phyloP scores from a whole-genome alignment of 1,140 invertebrate genomes.

The Pomacea maculata region DNA sequence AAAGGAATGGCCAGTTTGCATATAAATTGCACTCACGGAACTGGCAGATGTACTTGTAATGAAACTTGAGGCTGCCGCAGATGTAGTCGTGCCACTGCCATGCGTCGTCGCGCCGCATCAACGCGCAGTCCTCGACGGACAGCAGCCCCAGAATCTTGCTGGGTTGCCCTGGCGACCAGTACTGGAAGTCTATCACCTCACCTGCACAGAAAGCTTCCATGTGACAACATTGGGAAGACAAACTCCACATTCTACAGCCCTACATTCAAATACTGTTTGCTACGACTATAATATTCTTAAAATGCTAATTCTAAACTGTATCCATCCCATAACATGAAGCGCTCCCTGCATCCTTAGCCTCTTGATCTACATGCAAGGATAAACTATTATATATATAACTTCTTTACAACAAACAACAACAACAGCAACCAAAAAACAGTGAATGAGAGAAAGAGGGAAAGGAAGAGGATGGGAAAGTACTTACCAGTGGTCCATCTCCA shows the following conservation, averaged over 20 bases:
- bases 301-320: too few relatives aligned
- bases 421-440: too few relatives aligned
- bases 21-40: conserved; percentile 41
- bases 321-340: too few relatives aligned
- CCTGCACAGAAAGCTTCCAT: conserved; percentile 27
- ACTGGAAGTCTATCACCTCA: conserved; percentile 28
- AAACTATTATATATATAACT: neutral
- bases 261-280: too few relatives aligned
- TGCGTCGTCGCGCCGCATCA: conserved; percentile 39
- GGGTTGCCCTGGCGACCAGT: conserved; percentile 47
- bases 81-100: conserved; percentile 51
- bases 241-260: too few relatives aligned
- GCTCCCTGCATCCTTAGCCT: too few relatives aligned
- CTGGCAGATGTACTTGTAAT: conserved; percentile 51
- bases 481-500: conserved; percentile 53
- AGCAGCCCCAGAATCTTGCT: conserved; percentile 34
- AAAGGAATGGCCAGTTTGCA: neutral
- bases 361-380: too few relatives aligned
- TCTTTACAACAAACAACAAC: too few relatives aligned
- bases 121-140: conserved; percentile 48
- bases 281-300: too few relatives aligned
- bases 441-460: too few relatives aligned
- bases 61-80: conserved; percentile 35
- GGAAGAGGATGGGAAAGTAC: neutral
- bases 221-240: too few relatives aligned